These are phyloP conservation scores for Tiliqua scincoides DNA, from an alignment of 2,113 vertebrate genomes.

Conservation along the genomic window DNA sequence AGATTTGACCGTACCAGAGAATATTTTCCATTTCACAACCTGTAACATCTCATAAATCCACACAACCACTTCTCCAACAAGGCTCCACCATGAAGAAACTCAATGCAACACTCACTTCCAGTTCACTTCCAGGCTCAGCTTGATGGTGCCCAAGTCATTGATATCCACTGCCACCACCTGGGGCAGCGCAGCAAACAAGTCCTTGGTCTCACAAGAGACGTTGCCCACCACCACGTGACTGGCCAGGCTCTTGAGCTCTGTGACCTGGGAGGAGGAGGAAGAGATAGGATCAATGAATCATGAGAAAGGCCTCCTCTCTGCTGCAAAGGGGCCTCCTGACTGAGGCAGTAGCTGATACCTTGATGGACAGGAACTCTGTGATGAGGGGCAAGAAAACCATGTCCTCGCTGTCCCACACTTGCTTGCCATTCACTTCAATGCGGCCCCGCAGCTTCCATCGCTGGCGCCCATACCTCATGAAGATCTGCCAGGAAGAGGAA, in stretches of 20 bases:
- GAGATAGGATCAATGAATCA: neutral
- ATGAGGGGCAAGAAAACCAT: slow-evolving; percentile 92
- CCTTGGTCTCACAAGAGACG: slow-evolving; percentile 95
- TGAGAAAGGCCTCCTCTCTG: neutral
- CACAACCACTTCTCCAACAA: neutral
- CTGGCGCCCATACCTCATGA: slow-evolving; percentile 94
- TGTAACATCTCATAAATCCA: neutral
- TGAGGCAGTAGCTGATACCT: slow-evolving; percentile 76
- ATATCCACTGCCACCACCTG: slow-evolving; percentile 96
- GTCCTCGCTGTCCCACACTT: slow-evolving; percentile 97
- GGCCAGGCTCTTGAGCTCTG: slow-evolving; percentile 93
- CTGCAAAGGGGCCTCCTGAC: neutral
- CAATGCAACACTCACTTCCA: slow-evolving; percentile 88
- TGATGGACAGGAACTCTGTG: slow-evolving; percentile 94
- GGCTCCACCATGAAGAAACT: neutral
- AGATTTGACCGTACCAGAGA: neutral
- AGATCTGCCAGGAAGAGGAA: slow-evolving; percentile 78
- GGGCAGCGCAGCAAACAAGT: slow-evolving; percentile 91
- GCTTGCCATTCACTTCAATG: slow-evolving; percentile 92
- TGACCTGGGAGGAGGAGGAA: slow-evolving; percentile 80
- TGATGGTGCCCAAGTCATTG: slow-evolving; percentile 96
- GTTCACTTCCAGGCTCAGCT: slow-evolving; percentile 94
- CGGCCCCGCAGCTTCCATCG: slow-evolving; percentile 94
- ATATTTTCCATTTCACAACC: neutral
- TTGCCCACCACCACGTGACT: slow-evolving; percentile 95